Percentiles rank a stretch among this genome's conserved stretches.
These are phyloP conservation scores for Morelia viridis DNA, from an alignment of 2,797 vertebrate genomes.

Conservation along the genomic window DNA sequence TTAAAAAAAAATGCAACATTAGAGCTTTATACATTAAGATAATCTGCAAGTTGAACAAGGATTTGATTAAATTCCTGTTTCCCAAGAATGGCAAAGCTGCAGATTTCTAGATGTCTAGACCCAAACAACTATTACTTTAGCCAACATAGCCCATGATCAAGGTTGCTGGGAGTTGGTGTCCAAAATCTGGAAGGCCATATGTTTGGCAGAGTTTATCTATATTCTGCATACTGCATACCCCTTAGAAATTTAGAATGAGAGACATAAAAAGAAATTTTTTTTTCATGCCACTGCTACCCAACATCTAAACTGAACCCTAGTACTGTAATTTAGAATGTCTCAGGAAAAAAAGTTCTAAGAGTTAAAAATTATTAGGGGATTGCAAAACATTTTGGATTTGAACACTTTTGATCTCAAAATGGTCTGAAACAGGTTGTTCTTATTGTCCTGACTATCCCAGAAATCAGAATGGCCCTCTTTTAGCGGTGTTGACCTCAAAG, in stretches of 20 bases:
- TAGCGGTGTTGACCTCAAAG: not conserved
- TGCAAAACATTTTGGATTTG: not conserved
- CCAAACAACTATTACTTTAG: not conserved
- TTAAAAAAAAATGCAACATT: too few species aligned
- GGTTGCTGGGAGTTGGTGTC: not conserved
- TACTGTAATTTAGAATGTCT: not conserved
- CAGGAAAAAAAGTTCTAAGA: not conserved
- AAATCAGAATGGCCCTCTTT: not conserved
- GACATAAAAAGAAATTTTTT: not conserved
- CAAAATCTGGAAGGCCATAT: not conserved
- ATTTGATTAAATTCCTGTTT: not conserved
- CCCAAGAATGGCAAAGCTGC: not conserved
- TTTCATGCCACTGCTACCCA: fast-evolving
- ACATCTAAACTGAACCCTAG: fast-evolving
- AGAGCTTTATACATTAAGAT: not conserved
- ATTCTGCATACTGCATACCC: not conserved
- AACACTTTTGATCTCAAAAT: not conserved
- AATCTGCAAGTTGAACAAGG: not conserved
- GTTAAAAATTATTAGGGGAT: not conserved
- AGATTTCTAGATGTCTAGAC: not conserved
- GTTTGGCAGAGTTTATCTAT: not conserved
- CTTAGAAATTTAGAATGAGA: not conserved
- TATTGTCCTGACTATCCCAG: not conserved
- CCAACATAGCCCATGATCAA: not conserved
- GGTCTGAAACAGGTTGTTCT: not conserved